phyloP scores from a whole-genome alignment of 2,113 vertebrate genomes.

The Limanda limanda region DNA sequence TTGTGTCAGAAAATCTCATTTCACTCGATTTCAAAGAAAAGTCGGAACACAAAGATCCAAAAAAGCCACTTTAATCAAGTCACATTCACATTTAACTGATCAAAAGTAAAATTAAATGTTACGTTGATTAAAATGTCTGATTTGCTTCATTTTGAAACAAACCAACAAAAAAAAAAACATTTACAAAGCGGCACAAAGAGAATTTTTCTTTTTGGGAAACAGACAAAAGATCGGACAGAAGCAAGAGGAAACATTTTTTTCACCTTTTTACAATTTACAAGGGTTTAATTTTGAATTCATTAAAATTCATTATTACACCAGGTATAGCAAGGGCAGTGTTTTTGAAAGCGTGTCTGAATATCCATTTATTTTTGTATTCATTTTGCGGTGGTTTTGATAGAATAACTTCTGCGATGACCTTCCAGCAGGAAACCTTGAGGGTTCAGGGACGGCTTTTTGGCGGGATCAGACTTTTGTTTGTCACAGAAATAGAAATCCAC shows the following conservation, averaged over 20 bases:
- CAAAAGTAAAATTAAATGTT: constrained; percentile 5
- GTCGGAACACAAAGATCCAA: background rate
- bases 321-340: constrained; percentile 64
- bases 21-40: constrained; percentile 16
- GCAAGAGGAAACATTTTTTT: constrained; percentile 32
- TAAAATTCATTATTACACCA: constrained; percentile 48
- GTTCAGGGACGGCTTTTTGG: constrained; percentile 53
- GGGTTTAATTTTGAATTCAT: constrained; percentile 54
- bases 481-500: constrained; percentile 26
- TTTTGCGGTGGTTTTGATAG: constrained; percentile 53
- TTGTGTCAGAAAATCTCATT: constrained; percentile 12
- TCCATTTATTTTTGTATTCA: constrained; percentile 56
- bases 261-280: constrained; percentile 45
- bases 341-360: constrained; percentile 50
- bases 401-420: constrained; percentile 55
- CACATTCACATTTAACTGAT: background rate
- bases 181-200: constrained; percentile 18
- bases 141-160: constrained; percentile 37
- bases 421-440: constrained; percentile 44
- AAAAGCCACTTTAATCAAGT: constrained; percentile 9
- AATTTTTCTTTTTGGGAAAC: no score
- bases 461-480: constrained; percentile 48
- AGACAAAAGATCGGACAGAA: constrained; percentile 43
- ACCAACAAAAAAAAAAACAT: constrained; percentile 36
- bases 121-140: constrained; percentile 6